Percentiles rank a stretch among this genome's conserved stretches.
Conservation (phyloP, 2,797 vertebrate genomes). For the Danionella dracula region DNA sequence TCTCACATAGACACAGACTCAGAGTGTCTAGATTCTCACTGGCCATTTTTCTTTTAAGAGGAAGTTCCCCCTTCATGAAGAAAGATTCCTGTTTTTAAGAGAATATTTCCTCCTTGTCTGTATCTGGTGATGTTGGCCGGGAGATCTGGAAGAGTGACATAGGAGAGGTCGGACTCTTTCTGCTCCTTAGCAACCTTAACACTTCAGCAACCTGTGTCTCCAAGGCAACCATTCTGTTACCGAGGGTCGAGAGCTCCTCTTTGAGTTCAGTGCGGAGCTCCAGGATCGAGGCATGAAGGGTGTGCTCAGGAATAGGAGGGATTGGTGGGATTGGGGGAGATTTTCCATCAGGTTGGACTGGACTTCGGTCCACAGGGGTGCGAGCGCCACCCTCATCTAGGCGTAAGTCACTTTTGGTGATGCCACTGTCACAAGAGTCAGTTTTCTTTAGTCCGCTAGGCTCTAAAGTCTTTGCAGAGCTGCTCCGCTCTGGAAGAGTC, state of each 20-base stretch:
- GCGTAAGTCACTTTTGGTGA: constrained; percentile 95
- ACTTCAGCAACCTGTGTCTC: constrained; percentile 91
- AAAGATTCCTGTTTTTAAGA: constrained; percentile 45
- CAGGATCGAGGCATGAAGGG: constrained; percentile 85
- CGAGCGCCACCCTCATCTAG: constrained; percentile 83
- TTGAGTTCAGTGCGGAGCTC: constrained; percentile 92
- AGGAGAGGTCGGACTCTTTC: constrained; percentile 74
- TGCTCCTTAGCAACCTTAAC: constrained; percentile 81
- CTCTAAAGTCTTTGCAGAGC: constrained; percentile 65
- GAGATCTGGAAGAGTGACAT: constrained; percentile 86
- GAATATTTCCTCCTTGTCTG: constrained; percentile 89
- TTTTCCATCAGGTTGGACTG: constrained; percentile 78
- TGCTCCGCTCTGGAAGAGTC: constrained; percentile 84
- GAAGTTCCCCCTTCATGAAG: neutral
- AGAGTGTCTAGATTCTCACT: constrained; percentile 1
- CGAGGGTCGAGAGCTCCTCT: constrained; percentile 88
- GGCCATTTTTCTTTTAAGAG: neutral
- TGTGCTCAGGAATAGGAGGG: constrained; percentile 93
- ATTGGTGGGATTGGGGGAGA: constrained; percentile 64
- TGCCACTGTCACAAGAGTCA: constrained; percentile 95
- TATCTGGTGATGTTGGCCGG: constrained; percentile 85
- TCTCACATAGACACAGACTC: neutral
- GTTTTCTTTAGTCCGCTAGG: constrained; percentile 88
- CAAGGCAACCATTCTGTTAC: constrained; percentile 80
- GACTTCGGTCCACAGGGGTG: constrained; percentile 89